Conservation (phyloP, 64 coral and sea anemone genomes). For the Exaiptasia diaphana region DNA sequence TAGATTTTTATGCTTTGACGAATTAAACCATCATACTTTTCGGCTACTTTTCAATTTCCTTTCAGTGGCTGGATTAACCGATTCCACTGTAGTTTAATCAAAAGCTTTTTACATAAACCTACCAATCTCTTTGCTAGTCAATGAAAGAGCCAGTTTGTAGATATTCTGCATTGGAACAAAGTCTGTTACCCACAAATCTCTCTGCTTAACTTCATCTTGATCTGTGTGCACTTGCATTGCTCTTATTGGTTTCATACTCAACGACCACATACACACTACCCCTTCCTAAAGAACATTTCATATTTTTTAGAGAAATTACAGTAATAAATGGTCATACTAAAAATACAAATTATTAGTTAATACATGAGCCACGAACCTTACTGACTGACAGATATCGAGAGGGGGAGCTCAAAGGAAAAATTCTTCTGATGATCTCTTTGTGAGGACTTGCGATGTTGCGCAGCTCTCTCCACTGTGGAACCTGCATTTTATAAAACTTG, state of each 20-base stretch:
- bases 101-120: slow-evolving; percentile 4
- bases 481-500: slow-evolving; percentile 39
- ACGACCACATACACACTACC: slow-evolving; percentile 67
- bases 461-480: slow-evolving; percentile 95
- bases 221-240: slow-evolving; percentile 86
- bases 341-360: neutral
- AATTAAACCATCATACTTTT: too few relatives aligned
- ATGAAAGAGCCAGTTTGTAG: slow-evolving; percentile 89
- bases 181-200: slow-evolving; percentile 96
- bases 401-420: slow-evolving; percentile 67
- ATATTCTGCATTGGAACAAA: slow-evolving; percentile 96
- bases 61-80: too few relatives aligned
- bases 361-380: slow-evolving; percentile 50
- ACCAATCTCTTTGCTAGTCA: slow-evolving; percentile 99
- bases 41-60: too few relatives aligned
- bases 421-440: slow-evolving; percentile 87
- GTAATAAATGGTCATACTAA: too few relatives aligned
- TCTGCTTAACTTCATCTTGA: slow-evolving; percentile 93
- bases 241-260: slow-evolving; percentile 89
- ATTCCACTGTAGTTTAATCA: too few relatives aligned
- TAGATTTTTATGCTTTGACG: too few relatives aligned
- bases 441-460: slow-evolving; percentile 75
- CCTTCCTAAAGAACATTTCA: slow-evolving; percentile 90
- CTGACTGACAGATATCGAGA: slow-evolving; percentile 91
- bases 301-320: too few relatives aligned